Conservation (phyloP, 2,888 invertebrate species). For the Apodemia duryi region DNA sequence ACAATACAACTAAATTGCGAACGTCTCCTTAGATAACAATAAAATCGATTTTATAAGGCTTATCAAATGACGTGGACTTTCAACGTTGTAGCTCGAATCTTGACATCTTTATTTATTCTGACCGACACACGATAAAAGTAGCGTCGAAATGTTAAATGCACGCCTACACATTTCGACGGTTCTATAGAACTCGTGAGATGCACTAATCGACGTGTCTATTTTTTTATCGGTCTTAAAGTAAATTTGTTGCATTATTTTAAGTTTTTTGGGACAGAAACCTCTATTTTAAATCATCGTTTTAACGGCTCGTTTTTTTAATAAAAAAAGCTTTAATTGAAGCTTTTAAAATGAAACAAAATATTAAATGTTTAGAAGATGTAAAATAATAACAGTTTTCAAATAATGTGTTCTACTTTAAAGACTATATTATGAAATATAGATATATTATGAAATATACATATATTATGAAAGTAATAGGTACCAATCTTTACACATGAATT, state of each 20-base stretch:
- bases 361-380: background rate
- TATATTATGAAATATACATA: no score
- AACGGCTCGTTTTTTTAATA: background rate
- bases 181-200: slow-evolving; percentile 36
- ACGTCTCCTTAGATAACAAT: background rate
- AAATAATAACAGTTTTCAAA: background rate
- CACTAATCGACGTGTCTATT: slow-evolving; percentile 48
- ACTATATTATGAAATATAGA: no score
- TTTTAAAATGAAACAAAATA: background rate
- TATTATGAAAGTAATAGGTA: no score
- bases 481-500: no score
- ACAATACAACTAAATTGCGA: background rate
- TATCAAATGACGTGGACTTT: background rate
- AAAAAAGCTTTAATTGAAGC: background rate
- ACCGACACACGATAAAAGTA: slow-evolving; percentile 55
- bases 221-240: slow-evolving; percentile 63
- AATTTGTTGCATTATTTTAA: slow-evolving; percentile 58
- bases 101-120: slow-evolving; percentile 51
- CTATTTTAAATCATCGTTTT: background rate
- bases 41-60: background rate
- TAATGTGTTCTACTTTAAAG: no score
- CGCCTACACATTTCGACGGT: slow-evolving; percentile 48
- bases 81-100: slow-evolving; percentile 3
- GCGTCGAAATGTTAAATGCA: slow-evolving; percentile 61
- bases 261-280: background rate